Evolutionary conservation across 2,888 invertebrate genomes (phyloP).

Genomic region (Seira ritae): DNA sequence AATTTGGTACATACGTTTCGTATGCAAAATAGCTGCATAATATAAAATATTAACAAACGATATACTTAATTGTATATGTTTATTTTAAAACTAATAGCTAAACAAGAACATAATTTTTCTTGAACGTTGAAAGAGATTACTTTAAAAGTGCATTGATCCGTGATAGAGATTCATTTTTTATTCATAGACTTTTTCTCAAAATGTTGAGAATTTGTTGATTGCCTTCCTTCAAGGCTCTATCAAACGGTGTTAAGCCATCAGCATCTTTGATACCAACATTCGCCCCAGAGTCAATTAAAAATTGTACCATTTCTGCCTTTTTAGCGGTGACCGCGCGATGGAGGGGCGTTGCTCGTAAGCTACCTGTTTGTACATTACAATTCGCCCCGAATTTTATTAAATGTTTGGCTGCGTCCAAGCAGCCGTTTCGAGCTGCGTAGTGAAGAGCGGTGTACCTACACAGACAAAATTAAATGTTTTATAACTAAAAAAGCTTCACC

Average conservation of each 20-base stretch:
- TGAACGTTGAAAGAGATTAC: slow-evolving; percentile 13
- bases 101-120: no score
- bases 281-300: slow-evolving; percentile 82
- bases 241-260: slow-evolving; percentile 88
- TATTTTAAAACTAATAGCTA: not conserved
- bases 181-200: slow-evolving; percentile 34
- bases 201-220: slow-evolving; percentile 77
- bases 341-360: slow-evolving; percentile 86
- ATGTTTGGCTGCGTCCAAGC: slow-evolving; percentile 81
- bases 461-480: slow-evolving; percentile 75
- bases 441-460: slow-evolving; percentile 93
- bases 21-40: no score
- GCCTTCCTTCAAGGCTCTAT: slow-evolving; percentile 83
- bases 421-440: slow-evolving; percentile 90
- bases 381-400: slow-evolving; percentile 84
- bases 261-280: slow-evolving; percentile 82
- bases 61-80: no score
- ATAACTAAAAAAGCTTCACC: slow-evolving; percentile 31
- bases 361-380: slow-evolving; percentile 85
- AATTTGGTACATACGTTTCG: not conserved
- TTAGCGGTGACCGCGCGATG: slow-evolving; percentile 82
- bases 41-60: no score
- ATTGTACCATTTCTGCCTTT: slow-evolving; percentile 81
- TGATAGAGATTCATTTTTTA: slow-evolving; percentile 40
- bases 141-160: slow-evolving; percentile 22